Evolutionary conservation across 2,113 vertebrate species (phyloP).

Genomic region (Dascyllus trimaculatus): DNA sequence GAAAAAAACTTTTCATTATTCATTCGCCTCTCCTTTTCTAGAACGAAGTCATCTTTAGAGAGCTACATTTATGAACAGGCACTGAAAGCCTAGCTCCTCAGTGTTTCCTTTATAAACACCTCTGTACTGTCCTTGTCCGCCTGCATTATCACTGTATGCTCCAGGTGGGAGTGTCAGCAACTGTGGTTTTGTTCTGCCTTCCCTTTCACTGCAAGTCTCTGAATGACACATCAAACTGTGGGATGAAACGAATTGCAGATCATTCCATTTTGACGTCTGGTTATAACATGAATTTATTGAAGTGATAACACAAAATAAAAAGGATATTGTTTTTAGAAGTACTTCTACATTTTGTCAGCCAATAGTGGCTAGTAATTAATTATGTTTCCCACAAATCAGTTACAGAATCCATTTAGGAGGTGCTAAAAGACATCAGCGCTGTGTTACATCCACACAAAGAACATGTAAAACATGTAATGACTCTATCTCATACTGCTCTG

Average conservation of each 20-base stretch:
- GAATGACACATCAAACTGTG: conserved; percentile 8
- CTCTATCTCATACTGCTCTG: conserved; percentile 7
- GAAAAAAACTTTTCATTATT: conserved; percentile 70
- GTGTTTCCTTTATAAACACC: conserved; percentile 17
- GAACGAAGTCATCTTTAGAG: conserved; percentile 38
- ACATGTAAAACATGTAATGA: conserved; percentile 28
- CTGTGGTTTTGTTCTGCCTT: conserved; percentile 29
- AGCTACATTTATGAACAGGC: conserved; percentile 16
- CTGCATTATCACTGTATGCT: conserved; percentile 7
- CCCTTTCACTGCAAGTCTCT: conserved; percentile 20
- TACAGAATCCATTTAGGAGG: not conserved
- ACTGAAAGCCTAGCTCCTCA: not conserved
- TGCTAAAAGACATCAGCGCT: not conserved
- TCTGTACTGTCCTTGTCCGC: conserved; percentile 14
- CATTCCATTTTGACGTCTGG: conserved; percentile 10
- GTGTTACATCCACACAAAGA: not conserved
- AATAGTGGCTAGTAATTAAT: not conserved
- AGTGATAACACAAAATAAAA: not conserved
- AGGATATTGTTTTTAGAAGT: not conserved
- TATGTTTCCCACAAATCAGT: conserved; percentile 12
- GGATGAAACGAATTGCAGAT: conserved; percentile 15
- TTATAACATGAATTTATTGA: not conserved
- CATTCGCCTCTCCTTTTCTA: conserved; percentile 51
- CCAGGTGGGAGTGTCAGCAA: conserved; percentile 36
- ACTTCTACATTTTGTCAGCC: not conserved